Evolutionary conservation across 2,888 invertebrate species (phyloP).

Genomic region (Temnothorax unifasciatus): DNA sequence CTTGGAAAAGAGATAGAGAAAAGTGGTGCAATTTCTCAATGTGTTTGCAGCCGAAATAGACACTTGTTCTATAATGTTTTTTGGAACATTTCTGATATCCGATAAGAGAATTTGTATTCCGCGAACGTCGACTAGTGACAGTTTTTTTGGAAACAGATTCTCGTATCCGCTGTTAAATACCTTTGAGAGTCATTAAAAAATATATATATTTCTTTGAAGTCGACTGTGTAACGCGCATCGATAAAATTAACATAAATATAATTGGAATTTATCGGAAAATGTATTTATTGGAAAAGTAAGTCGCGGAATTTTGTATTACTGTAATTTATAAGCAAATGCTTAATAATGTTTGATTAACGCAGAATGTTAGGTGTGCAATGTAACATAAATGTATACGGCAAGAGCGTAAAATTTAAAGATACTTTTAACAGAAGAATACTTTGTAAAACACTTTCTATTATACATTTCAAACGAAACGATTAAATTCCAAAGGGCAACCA

Average conservation of each 20-base stretch:
- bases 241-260: not conserved
- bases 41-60: not conserved
- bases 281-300: not conserved
- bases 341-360: not conserved
- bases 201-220: not conserved
- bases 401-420: not conserved
- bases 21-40: not conserved
- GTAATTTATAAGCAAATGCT: not conserved
- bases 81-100: not conserved
- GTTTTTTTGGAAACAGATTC: not conserved
- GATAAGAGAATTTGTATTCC: not conserved
- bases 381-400: not conserved
- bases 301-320: not conserved
- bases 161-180: not conserved
- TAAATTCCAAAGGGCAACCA: conserved; percentile 48
- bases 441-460: not conserved
- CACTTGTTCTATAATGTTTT: not conserved
- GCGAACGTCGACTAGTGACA: not conserved
- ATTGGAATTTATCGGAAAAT: not conserved
- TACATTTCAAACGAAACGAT: conserved; percentile 66
- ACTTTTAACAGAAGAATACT: not conserved
- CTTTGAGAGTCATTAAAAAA: not conserved
- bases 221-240: not conserved
- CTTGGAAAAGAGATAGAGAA: not conserved
- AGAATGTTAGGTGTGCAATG: not conserved